Evolutionary conservation across 2,888 invertebrate species (phyloP).

Genomic region (Trileptium ribeirensis): DNA sequence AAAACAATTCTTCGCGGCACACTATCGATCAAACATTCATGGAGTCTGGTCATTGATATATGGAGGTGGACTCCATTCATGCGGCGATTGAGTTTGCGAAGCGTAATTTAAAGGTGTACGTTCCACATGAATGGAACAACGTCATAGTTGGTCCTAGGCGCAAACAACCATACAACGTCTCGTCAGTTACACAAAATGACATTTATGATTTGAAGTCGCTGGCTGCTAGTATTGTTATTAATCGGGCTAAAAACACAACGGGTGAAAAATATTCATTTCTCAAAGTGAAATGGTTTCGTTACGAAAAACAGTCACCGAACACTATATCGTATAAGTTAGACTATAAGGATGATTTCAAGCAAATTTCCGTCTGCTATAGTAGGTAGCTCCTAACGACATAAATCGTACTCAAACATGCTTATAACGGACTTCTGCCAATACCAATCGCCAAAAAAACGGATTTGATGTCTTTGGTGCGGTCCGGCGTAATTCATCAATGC

Average conservation of each 20-base stretch:
- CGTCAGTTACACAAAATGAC: background rate
- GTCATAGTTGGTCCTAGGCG: background rate
- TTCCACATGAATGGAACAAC: background rate
- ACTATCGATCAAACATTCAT: constrained; percentile 8
- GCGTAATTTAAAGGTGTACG: background rate
- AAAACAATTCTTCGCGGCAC: background rate
- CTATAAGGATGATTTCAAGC: background rate
- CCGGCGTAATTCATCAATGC: too few species aligned
- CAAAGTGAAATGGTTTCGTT: background rate
- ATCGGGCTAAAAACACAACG: background rate
- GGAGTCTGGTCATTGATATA: constrained; percentile 14
- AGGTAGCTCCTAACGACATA: too few species aligned
- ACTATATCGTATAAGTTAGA: background rate
- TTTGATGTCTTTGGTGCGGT: too few species aligned
- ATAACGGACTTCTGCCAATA: too few species aligned
- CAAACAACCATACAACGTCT: background rate
- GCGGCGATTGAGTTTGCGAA: constrained; percentile 8
- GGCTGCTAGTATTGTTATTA: background rate
- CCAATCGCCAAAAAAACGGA: too few species aligned
- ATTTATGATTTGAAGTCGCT: background rate
- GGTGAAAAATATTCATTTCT: background rate
- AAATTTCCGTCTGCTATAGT: background rate
- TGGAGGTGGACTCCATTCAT: constrained; percentile 20
- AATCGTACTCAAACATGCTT: too few species aligned
- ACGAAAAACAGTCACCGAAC: background rate